phyloP scores from a whole-genome alignment of 2,888 invertebrate species.

The Drosophila differens region DNA sequence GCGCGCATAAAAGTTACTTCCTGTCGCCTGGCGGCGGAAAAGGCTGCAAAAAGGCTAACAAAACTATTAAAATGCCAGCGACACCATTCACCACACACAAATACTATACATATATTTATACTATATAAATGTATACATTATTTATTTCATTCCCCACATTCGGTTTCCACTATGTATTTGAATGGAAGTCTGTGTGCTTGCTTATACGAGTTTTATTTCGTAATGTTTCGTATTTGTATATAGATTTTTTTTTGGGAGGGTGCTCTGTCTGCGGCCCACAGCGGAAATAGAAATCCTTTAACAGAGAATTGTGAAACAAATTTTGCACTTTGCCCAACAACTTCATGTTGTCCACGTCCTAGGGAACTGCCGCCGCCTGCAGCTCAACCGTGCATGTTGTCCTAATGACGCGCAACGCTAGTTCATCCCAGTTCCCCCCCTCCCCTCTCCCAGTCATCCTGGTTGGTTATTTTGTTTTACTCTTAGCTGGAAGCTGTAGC shows the following conservation, averaged over 20 bases:
- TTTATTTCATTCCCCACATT: constrained; percentile 53
- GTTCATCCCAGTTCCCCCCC: constrained; percentile 9
- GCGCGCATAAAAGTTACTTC: constrained; percentile 75
- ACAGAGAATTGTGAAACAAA: constrained; percentile 73
- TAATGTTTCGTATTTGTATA: constrained; percentile 34
- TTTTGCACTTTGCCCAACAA: constrained; percentile 71
- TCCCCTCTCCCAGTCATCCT: not conserved
- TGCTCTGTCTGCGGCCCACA: constrained; percentile 56
- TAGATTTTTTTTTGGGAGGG: constrained; percentile 11
- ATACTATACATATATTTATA: constrained; percentile 1
- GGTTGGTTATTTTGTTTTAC: constrained; percentile 51
- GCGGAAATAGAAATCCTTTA: constrained; percentile 79
- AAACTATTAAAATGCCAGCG: constrained; percentile 80
- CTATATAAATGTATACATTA: constrained; percentile 63
- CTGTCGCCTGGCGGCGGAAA: constrained; percentile 52
- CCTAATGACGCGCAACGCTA: constrained; percentile 75
- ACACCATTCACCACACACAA: constrained; percentile 47
- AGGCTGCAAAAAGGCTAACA: constrained; percentile 64
- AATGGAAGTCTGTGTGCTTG: constrained; percentile 42
- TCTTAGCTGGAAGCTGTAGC: constrained; percentile 28
- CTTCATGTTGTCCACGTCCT: constrained; percentile 55
- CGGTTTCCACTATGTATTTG: constrained; percentile 8
- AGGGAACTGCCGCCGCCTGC: constrained; percentile 31
- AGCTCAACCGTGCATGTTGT: constrained; percentile 65
- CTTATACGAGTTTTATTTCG: constrained; percentile 53